Conservation (phyloP, 2,797 vertebrate species). For the Acanthopagrus latus region DNA sequence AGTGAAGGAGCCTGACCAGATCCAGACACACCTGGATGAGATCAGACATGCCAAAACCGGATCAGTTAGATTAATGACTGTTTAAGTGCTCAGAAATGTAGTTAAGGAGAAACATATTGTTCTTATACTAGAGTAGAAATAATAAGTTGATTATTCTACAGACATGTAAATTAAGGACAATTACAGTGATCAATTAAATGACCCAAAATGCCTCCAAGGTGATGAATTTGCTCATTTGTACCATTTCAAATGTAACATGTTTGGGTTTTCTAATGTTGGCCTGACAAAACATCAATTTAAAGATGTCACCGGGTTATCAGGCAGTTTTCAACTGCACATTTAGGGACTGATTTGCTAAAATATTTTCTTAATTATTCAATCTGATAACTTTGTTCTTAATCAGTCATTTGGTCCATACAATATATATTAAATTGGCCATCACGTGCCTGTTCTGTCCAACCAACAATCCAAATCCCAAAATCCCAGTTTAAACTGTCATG, state of each 20-base stretch:
- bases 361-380: not conserved
- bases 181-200: not conserved
- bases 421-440: not conserved
- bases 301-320: not conserved
- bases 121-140: not conserved
- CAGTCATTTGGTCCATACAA: not conserved
- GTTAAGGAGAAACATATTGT: not conserved
- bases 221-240: not conserved
- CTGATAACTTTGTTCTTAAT: not conserved
- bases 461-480: not conserved
- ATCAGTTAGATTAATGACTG: constrained; percentile 30
- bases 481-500: no score
- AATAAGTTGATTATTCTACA: not conserved
- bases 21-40: constrained; percentile 90
- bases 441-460: not conserved
- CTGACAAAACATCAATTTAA: not conserved
- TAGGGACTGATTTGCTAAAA: not conserved
- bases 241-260: not conserved
- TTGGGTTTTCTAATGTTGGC: not conserved
- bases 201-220: not conserved
- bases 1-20: constrained; percentile 90
- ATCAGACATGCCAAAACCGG: constrained; percentile 32
- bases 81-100: not conserved
- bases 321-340: not conserved
- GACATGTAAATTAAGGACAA: not conserved